Conservation (phyloP, 2,888 invertebrate species). For the Nemurella pictetii region DNA sequence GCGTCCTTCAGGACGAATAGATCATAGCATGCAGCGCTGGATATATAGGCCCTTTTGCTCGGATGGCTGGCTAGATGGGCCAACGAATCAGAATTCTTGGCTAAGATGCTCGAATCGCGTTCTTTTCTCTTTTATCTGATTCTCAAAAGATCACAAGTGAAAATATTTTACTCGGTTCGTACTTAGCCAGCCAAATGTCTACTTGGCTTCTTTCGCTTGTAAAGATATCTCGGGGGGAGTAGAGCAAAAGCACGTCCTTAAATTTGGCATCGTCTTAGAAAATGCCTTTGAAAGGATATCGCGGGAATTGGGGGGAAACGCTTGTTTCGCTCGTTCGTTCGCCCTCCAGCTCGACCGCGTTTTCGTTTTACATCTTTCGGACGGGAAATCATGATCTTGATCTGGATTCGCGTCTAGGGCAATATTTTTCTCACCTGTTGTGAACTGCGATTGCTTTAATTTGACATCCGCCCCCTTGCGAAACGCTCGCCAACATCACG, state of each 20-base stretch:
- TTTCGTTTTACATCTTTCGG: neutral
- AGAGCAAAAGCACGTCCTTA: neutral
- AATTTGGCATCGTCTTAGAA: neutral
- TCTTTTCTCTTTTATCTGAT: neutral
- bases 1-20: neutral
- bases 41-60: neutral
- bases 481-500: neutral
- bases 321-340: neutral
- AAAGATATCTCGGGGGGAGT: neutral
- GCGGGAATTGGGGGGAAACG: neutral
- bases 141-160: neutral
- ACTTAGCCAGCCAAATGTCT: neutral
- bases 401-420: neutral
- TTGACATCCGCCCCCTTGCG: neutral
- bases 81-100: neutral
- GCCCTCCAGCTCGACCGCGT: neutral
- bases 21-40: neutral
- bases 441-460: neutral
- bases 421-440: neutral
- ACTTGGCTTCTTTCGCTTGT: neutral
- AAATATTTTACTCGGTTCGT: neutral
- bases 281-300: neutral
- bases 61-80: neutral
- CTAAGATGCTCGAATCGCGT: neutral
- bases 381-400: neutral